Base-by-base conservation (phyloP, 2,113 vertebrate genomes). In the Potamarius usumacintae region DNA sequence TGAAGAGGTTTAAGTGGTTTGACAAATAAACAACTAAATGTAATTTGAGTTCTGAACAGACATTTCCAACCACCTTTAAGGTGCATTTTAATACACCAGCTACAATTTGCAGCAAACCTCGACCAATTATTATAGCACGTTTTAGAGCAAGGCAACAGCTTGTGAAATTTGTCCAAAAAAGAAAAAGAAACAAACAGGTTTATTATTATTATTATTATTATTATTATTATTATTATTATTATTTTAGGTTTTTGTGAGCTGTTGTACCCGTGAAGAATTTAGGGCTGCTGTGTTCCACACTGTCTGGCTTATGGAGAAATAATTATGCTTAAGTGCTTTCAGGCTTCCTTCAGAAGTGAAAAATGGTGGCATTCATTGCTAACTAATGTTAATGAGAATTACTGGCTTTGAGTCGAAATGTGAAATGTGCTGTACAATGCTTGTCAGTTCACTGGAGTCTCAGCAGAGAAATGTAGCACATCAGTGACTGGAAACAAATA, bases 311-410 rank as follows among this genome's bases (percentile, higher is more conserved):
- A 94, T 94, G 93, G 94, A 89, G 90, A 85, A 94, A 93, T 93
- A 94, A 95, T 95, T 95, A 94, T 91, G 90, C 93, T 91, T 94
- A 94, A 95, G 94, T 95, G 95, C 93, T 94, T 91, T 92, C 80
- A 92, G 92, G 93, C 92, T 92, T 92, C 90, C 90, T 77, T 77
- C 83, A 90, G 90, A 89, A 88, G 89, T 93, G 89, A 91, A 94
- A 94, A 94, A 89, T 89, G 89, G 90, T 90, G 82, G 87, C 90
- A 90, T 88, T 87, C 62, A 60, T 48, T 27, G 76, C 60, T 86
- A 85, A 87, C 88, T 80, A 89, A 86, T 89, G 86, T 79, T 86
- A 84, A 86, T 88, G 74, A 76, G 42, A 27, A 27, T 53, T 83
- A 76, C 65, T 82, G 60, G 7, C 27, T 82, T 42, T 0, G 76